Evolutionary conservation across 2,113 vertebrate species (phyloP).

Genomic region (Aleadryas rufinucha): DNA sequence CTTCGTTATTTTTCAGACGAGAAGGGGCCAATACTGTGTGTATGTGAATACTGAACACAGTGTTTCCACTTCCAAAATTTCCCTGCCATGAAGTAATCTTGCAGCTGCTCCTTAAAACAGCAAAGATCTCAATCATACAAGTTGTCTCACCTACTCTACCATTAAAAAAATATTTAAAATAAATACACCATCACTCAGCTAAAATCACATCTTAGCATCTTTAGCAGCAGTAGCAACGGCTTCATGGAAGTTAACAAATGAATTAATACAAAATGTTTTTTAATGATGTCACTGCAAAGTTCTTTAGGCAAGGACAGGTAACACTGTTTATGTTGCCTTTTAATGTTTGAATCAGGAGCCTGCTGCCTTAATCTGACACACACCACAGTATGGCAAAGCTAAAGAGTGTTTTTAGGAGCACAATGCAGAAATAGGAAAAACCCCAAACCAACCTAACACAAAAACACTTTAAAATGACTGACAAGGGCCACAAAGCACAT

Average conservation of each 20-base stretch:
- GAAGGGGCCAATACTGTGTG: neutral
- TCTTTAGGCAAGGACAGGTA: neutral
- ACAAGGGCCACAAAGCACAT: neutral
- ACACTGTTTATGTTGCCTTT: neutral
- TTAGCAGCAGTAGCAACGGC: neutral
- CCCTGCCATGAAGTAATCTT: neutral
- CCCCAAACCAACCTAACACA: neutral
- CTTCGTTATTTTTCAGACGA: neutral
- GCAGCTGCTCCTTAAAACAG: neutral
- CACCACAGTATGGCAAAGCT: neutral
- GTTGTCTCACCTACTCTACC: neutral
- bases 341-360: neutral
- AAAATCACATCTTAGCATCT: neutral
- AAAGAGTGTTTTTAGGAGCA: neutral
- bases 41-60: neutral
- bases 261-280: neutral
- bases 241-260: neutral
- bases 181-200: neutral
- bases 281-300: neutral
- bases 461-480: neutral
- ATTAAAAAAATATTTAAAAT: neutral
- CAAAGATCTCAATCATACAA: neutral
- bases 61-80: neutral
- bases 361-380: neutral
- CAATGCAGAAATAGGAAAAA: neutral